Base-by-base conservation (phyloP, 2,113 vertebrate genomes). In the Apteryx mantelli region DNA sequence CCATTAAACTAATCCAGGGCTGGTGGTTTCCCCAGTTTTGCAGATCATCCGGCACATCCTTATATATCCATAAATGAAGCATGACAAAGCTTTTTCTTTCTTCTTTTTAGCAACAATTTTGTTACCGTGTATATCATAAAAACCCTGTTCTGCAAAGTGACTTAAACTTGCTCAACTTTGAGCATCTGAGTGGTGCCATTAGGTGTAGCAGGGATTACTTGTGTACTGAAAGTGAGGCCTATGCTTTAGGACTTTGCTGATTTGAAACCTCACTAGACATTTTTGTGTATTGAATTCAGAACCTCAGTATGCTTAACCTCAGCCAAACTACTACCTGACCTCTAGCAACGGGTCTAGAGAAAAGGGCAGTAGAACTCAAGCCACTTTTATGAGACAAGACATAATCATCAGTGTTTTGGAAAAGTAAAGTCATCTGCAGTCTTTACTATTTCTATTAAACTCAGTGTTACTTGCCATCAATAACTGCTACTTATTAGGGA, bases 1-100 rank as follows among this genome's bases (percentile, higher is more conserved):
- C 92, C 60, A 96, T 93, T 91, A 88, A 81, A 85, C 26, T 85
- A 79, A 93, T 89, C 65, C 30, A 3, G 75, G 53, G 68, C 28
- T 65, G 64, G 70, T 69, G 73, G 91, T 96, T 97, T 89, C 73
- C 81, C 69, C 11, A 81, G 5, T 84, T 95, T 89, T 80, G 42
- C 46, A 82, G 58, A 87, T 66, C 56, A 40, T n/a, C 30, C 34
- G 74, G 14, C 56, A 84, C 34, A 48, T 88, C 30, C 26, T 55
- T 80, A 71, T 19, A 86, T 46, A 86, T 36, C 15, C n/a, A 68
- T 40, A 87, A 79, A 75, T 24, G 58, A 68, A 65, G 6, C 13
- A 11, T 6, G 44, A 18, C 4, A 64, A 87, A 91, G 5, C 5
- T 14, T 2, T 6, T 18, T 6, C 26, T 14, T 63, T 17, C 7